A percentile compares a stretch with the other conserved stretches of the same genome.
These are phyloP conservation scores for Patella vulgata DNA, from an alignment of 1,140 invertebrate species.

Conservation along the genomic window DNA sequence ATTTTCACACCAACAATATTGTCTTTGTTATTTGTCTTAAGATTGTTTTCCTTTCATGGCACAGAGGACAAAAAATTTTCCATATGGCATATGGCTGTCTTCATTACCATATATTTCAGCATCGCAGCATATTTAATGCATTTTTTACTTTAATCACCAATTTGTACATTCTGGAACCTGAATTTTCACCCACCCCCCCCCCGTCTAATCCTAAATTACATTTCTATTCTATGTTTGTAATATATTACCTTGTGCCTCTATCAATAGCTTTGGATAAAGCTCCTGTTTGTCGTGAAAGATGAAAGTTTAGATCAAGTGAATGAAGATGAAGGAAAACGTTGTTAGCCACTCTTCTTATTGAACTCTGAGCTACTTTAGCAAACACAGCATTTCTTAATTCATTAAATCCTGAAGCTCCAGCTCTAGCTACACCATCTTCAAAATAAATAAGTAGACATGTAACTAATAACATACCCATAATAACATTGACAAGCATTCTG, in stretches of 20 bases:
- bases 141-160: no score
- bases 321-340: slow-evolving; percentile 99
- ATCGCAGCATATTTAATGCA: no score
- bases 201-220: no score
- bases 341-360: slow-evolving; percentile 91
- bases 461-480: background rate
- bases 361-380: slow-evolving; percentile 97
- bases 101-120: no score
- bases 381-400: slow-evolving; percentile 98
- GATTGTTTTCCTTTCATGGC: no score
- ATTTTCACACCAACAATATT: no score
- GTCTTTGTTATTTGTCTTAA: no score
- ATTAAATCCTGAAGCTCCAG: slow-evolving; percentile 90
- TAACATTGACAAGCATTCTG: background rate
- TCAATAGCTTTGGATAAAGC: slow-evolving; percentile 80
- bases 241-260: slow-evolving; percentile 70
- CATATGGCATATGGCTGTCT: no score
- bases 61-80: no score
- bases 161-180: no score
- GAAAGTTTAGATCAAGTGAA: slow-evolving; percentile 93
- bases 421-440: slow-evolving; percentile 92
- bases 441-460: slow-evolving; percentile 29
- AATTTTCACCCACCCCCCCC: no score
- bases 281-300: slow-evolving; percentile 93
- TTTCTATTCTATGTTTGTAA: no score